Evolutionary conservation across 2,888 invertebrate species (phyloP), one percentile per base, ranked within the genome.

Genomic region (Pollenia griseotomentosa): DNA sequence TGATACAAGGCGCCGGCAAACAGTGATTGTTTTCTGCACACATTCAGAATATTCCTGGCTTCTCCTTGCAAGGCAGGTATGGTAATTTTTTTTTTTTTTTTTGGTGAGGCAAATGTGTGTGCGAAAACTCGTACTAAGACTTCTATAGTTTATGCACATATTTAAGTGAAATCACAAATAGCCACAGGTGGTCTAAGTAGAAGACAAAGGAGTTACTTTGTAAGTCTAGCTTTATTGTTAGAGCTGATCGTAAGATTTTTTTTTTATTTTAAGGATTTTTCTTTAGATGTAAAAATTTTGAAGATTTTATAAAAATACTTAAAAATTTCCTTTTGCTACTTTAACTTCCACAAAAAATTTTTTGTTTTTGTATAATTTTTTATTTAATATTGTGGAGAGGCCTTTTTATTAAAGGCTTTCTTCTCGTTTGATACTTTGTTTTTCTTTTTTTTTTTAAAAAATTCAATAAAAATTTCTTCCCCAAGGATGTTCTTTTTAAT

Each of bases 1-100:
- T 91, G 92, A 91, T 92, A 90, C 89, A 92, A 92, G 91, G 91
- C 92, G 91, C 92, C 92, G 92, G 89, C 90, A 88, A 89, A 89
- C 88, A 90, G 83, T 86, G 87, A 88, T 88, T 85, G 79, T 85
- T 77, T 71, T 70, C 51, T 66, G 46, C 55, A 65, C 73, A 73
- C 63, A 16, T 65, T 71, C 53, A 46, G 12, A 16, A 10, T 55
- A 46, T 16, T 16, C 9, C 7, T 48, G 33, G 66, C 66, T 78
- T n/a, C 55, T 68, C 16, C 16, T 19, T 16, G 42, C 63, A 9
- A 65, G 51, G 16, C 19, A 33, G 79, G 5, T 33, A 40, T 14
- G 0, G 6, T 33, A 11, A 1, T 55, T 55, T 19, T 19, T 19
- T 19, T 4, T 33, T 7, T 14, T 14, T 59, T 14, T 5, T 12